These are phyloP conservation scores for Clivina fossor DNA, from an alignment of 2,888 invertebrate species.

Conservation along the genomic window DNA sequence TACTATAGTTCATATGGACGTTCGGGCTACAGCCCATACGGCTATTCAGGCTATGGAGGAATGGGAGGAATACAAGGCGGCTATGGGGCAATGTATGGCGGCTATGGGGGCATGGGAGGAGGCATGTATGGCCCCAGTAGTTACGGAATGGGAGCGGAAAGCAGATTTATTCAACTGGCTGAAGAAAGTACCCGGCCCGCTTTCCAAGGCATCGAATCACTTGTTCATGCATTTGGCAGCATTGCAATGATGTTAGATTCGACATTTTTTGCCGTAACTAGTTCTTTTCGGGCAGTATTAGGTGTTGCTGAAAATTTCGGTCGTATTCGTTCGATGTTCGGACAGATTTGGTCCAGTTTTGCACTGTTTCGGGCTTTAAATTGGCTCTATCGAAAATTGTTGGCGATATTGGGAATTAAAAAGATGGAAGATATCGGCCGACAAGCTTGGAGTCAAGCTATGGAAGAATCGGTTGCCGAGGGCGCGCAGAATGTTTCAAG, in stretches of 20 bases:
- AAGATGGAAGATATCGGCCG: slow-evolving; percentile 46
- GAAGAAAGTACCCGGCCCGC: slow-evolving; percentile 95
- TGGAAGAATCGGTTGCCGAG: slow-evolving; percentile 47
- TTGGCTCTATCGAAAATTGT: slow-evolving; percentile 78
- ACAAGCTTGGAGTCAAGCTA: slow-evolving; percentile 55
- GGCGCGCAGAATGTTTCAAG: slow-evolving; percentile 54
- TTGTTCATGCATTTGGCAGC: slow-evolving; percentile 79
- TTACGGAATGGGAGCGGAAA: slow-evolving; percentile 53
- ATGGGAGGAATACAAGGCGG: slow-evolving; percentile 46
- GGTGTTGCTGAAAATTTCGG: slow-evolving; percentile 96
- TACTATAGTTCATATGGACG: slow-evolving; percentile 35
- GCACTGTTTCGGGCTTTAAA: slow-evolving; percentile 77
- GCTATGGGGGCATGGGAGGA: slow-evolving; percentile 48
- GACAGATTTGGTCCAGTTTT: slow-evolving; percentile 85
- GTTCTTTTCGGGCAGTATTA: slow-evolving; percentile 92
- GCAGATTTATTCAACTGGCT: slow-evolving; percentile 81
- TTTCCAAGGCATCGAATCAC: slow-evolving; percentile 81
- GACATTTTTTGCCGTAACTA: slow-evolving; percentile 92
- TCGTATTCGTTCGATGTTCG: slow-evolving; percentile 76
- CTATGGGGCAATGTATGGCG: slow-evolving; percentile 49
- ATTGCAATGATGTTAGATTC: slow-evolving; percentile 97
- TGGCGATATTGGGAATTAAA: slow-evolving; percentile 66
- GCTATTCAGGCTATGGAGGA: slow-evolving; percentile 44
- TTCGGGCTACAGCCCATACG: slow-evolving; percentile 45
- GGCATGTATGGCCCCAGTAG: slow-evolving; percentile 54